Percentiles rank a stretch among this genome's conserved stretches.
These are phyloP conservation scores for Digitonthophagus gazella DNA, from an alignment of 2,888 invertebrate genomes.

Conservation along the genomic window DNA sequence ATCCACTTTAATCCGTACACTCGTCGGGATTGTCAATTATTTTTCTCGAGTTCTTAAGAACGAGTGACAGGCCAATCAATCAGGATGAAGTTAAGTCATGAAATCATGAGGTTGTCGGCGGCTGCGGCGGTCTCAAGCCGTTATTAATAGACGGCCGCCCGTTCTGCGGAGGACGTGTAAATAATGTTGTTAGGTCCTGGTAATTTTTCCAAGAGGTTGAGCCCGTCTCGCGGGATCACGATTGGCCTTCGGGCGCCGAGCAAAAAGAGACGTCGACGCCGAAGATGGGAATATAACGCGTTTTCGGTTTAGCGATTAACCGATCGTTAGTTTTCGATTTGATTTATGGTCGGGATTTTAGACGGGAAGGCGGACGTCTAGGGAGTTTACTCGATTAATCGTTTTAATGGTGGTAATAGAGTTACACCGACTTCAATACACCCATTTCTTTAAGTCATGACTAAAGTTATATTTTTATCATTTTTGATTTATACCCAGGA, in stretches of 20 bases:
- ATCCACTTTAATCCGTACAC: not conserved
- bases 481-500: no score
- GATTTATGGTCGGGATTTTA: not conserved
- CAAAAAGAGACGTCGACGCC: not conserved
- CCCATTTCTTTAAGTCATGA: no score
- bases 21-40: slow-evolving; percentile 33
- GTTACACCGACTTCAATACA: no score
- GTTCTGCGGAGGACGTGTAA: slow-evolving; percentile 17
- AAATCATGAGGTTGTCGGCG: slow-evolving; percentile 32
- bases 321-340: not conserved
- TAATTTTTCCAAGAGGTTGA: slow-evolving; percentile 7
- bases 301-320: not conserved
- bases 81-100: slow-evolving; percentile 37
- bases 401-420: no score
- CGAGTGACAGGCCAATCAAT: slow-evolving; percentile 36
- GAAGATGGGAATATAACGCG: not conserved
- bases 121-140: slow-evolving; percentile 8
- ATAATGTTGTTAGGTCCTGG: slow-evolving; percentile 20
- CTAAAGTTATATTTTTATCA: no score
- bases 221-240: not conserved
- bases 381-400: not conserved
- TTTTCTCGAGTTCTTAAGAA: slow-evolving; percentile 32
- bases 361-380: not conserved
- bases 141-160: slow-evolving; percentile 25
- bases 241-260: not conserved